Evolutionary conservation across 1,140 invertebrate species (phyloP).

Genomic region (Magallana gigas): DNA sequence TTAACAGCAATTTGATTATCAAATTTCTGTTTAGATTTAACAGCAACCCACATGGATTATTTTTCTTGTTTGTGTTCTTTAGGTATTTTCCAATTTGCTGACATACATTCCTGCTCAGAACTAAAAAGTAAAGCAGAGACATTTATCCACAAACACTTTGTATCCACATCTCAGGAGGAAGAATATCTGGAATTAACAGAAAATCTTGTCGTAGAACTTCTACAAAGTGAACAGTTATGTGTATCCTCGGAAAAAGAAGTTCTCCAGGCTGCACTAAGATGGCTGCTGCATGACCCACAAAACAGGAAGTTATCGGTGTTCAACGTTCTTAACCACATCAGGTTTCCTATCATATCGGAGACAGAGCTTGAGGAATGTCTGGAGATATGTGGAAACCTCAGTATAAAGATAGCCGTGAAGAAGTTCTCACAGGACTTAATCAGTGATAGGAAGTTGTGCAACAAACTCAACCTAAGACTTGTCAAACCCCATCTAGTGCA

Average conservation of each 20-base stretch:
- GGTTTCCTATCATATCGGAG: constrained; percentile 69
- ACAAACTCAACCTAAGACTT: constrained; percentile 53
- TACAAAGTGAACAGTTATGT: constrained; percentile 68
- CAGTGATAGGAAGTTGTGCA: constrained; percentile 52
- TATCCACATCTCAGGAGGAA: constrained; percentile 59
- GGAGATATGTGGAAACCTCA: constrained; percentile 61
- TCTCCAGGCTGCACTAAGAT: constrained; percentile 66
- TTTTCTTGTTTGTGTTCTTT: constrained; percentile 37
- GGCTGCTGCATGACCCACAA: constrained; percentile 66
- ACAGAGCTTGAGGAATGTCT: constrained; percentile 61
- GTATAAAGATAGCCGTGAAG: constrained; percentile 69
- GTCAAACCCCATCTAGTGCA: constrained; percentile 60
- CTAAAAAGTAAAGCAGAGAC: constrained; percentile 62
- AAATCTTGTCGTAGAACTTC: constrained; percentile 59
- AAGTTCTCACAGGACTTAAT: constrained; percentile 65
- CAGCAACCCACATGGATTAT: neutral
- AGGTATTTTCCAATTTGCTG: constrained; percentile 72
- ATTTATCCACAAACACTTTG: constrained; percentile 70
- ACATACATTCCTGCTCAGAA: constrained; percentile 63
- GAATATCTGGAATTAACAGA: constrained; percentile 67
- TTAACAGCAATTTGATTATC: too few species aligned
- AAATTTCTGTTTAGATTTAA: too few species aligned
- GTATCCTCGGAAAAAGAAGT: constrained; percentile 85
- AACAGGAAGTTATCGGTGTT: constrained; percentile 54
- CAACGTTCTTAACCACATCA: constrained; percentile 65